Evolutionary conservation across 2,888 invertebrate genomes (phyloP), one percentile per base, ranked within the genome.

Genomic region (Drymonia ruficornis): DNA sequence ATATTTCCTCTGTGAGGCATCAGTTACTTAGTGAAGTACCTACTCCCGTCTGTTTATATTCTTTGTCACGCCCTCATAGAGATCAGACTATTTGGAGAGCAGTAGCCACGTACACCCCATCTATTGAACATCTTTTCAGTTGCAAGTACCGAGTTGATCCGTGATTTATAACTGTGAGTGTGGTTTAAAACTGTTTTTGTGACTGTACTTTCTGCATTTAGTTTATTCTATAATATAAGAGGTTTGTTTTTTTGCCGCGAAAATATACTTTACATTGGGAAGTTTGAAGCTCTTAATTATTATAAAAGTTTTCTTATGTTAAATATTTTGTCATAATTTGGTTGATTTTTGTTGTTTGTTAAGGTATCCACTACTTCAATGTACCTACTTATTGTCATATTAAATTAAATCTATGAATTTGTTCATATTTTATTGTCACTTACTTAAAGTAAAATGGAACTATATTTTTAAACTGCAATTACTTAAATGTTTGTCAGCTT

Each of bases 61-160:
- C 45, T 45, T 45, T 45, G 45, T 3, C 13, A 6, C 15, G 15
- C 23, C 28, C 45, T 15, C 23, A 9, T 28, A 45, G 13, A n/a
- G 9, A 45, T 13, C n/a, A 5, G n/a, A 45, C 45, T n/a, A 40
- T 45, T 45, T 28, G 23, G 45, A 8, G 28, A 45, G 8, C 28
- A 23, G 28, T 28, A 15, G 5, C 45, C 13, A 45, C 28, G 13
- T 19, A 19, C 18, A 18, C 23, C 7, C 28, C 19, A 12, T 40
- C 40, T 16, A 40, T 11, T n/a, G n/a, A 23, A n/a, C 45, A 45
- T 45, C 43, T 28, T 28, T 28, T 28, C 44, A n/a, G 28, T 45
- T 28, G 8, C 28, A 15, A 45, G 45, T 45, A 15, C 12, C 7
- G 19, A 4, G 13, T 5, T n/a, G 2, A 23, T n/a, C 45, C 15